These are phyloP conservation scores for Alauda arvensis DNA, from an alignment of 2,797 vertebrate species.

Conservation along the genomic window DNA sequence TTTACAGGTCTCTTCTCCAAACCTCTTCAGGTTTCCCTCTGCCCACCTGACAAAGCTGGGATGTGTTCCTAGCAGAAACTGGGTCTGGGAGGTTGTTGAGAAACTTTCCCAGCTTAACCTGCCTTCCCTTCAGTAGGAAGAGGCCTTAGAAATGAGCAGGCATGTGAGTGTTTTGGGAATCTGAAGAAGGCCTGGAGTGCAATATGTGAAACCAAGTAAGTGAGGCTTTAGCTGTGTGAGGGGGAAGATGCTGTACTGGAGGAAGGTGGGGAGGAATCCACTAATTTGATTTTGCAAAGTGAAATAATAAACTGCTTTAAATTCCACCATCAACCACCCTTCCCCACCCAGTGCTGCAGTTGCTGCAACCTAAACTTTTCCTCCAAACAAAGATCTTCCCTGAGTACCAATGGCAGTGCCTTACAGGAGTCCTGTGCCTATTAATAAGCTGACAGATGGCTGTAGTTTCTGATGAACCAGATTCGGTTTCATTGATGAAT, in stretches of 20 bases:
- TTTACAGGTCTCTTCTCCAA: background rate
- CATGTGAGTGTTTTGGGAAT: background rate
- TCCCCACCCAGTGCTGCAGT: background rate
- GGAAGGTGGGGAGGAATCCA: background rate
- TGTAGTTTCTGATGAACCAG: background rate
- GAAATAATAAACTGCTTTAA: background rate
- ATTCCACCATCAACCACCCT: background rate
- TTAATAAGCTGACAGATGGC: constrained; percentile 45
- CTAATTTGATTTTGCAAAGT: background rate
- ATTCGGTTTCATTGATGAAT: constrained; percentile 14
- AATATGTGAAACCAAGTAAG: background rate
- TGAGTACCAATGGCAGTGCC: background rate
- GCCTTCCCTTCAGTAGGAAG: background rate
- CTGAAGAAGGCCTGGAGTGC: background rate
- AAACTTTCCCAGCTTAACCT: background rate
- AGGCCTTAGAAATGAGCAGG: background rate
- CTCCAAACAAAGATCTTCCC: background rate
- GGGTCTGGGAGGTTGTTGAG: background rate
- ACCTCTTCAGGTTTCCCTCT: background rate
- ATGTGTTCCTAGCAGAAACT: background rate
- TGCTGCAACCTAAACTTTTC: background rate
- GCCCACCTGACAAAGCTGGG: background rate
- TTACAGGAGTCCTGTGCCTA: background rate
- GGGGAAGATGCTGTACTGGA: background rate
- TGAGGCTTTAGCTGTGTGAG: background rate